These are phyloP conservation scores for Lasius platythorax DNA, from an alignment of 2,888 invertebrate genomes.

Conservation along the genomic window DNA sequence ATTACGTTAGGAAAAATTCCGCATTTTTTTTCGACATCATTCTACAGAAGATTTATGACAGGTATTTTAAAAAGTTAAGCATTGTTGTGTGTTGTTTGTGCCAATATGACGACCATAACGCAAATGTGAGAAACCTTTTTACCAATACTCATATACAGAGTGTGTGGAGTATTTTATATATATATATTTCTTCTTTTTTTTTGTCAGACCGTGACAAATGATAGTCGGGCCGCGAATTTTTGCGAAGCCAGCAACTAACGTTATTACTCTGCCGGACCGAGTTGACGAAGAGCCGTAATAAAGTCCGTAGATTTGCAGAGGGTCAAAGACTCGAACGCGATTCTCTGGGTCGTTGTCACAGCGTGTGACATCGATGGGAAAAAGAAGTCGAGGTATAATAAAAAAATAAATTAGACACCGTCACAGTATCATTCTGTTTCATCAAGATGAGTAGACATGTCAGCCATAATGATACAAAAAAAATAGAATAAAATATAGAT, in stretches of 20 bases:
- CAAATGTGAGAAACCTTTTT: conserved; percentile 14
- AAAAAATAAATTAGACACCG: background rate
- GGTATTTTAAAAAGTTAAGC: conserved; percentile 20
- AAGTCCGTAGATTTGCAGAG: background rate
- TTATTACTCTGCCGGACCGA: conserved; percentile 12
- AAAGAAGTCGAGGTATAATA: background rate
- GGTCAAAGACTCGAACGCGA: conserved; percentile 22
- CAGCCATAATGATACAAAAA: background rate
- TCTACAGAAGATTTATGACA: background rate
- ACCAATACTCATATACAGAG: background rate
- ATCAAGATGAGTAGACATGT: background rate
- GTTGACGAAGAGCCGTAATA: conserved; percentile 41
- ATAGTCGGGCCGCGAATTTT: conserved; percentile 12
- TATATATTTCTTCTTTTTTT: conserved; percentile 14
- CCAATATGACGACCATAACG: background rate
- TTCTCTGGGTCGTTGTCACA: conserved; percentile 5
- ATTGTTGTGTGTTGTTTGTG: background rate
- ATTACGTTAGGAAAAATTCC: background rate
- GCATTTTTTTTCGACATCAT: background rate
- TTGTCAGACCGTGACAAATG: conserved; percentile 15
- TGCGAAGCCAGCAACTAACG: conserved; percentile 8
- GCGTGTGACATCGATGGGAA: background rate
- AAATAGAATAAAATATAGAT: background rate
- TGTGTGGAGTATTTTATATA: background rate
- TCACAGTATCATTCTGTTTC: background rate